These are phyloP conservation scores for Drosophila persimilis DNA, from an alignment of 1,140 invertebrate species.

Conservation along the genomic window DNA sequence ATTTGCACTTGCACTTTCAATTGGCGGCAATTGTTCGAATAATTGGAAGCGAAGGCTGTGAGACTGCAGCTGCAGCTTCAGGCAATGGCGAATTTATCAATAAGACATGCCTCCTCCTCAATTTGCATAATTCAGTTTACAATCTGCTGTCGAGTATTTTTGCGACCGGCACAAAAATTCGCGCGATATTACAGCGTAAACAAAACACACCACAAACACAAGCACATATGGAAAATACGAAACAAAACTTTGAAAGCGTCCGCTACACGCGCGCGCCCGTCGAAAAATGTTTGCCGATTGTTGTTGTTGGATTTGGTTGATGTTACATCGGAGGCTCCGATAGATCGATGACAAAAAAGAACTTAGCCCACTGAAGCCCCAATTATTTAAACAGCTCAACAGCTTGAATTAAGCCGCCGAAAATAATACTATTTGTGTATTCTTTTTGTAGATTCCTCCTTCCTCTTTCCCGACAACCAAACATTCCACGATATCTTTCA, in stretches of 20 bases:
- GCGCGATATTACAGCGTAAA: constrained; percentile 37
- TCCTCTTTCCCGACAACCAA: too few relatives aligned
- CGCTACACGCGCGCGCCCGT: too few relatives aligned
- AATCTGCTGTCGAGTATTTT: constrained; percentile 5
- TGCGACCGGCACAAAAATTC: constrained; percentile 36
- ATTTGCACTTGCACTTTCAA: constrained; percentile 35
- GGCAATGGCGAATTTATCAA: constrained; percentile 11
- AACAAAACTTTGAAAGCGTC: not conserved
- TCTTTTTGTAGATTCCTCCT: too few relatives aligned
- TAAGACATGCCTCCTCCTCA: not conserved
- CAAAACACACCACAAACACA: constrained; percentile 24
- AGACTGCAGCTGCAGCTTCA: not conserved
- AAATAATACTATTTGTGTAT: too few relatives aligned
- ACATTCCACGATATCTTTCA: too few relatives aligned
- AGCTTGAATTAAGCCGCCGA: too few relatives aligned
- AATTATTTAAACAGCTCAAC: too few relatives aligned
- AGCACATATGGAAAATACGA: constrained; percentile 1
- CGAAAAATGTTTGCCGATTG: too few relatives aligned
- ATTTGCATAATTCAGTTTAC: constrained; percentile 1
- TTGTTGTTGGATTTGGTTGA: too few relatives aligned
- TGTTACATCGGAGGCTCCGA: too few relatives aligned
- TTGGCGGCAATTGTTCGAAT: constrained; percentile 32
- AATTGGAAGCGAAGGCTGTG: not conserved
- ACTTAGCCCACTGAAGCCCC: too few relatives aligned
- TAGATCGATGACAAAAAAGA: too few relatives aligned